Percentiles rank a stretch among this genome's conserved stretches.
Conservation (phyloP, 2,797 vertebrate genomes). For the Ctenopoma kingsleyae region DNA sequence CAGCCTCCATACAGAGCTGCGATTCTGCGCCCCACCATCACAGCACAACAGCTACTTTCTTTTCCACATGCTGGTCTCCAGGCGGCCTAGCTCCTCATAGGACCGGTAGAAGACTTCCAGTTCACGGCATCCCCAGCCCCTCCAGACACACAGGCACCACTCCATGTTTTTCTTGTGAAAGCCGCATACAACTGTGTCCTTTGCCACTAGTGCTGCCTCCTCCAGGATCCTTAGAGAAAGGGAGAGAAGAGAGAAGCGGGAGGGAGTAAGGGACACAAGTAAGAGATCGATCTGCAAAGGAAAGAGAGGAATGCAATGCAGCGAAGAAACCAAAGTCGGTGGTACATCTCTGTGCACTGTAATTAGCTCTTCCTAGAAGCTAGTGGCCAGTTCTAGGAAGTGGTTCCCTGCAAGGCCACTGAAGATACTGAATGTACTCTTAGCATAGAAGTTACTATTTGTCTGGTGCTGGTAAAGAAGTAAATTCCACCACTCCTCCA, state of each 20-base stretch:
- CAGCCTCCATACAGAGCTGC: slow-evolving; percentile 37
- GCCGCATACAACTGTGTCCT: slow-evolving; percentile 93
- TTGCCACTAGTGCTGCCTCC: slow-evolving; percentile 89
- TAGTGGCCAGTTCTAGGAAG: slow-evolving; percentile 26
- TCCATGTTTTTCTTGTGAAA: slow-evolving; percentile 86
- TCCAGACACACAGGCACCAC: slow-evolving; percentile 95
- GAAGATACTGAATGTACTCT: slow-evolving; percentile 39
- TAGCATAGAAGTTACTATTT: slow-evolving; percentile 19
- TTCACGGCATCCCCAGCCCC: slow-evolving; percentile 91
- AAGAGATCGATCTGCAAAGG: slow-evolving; percentile 13
- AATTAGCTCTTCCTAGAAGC: slow-evolving; percentile 61
- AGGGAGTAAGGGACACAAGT: background rate
- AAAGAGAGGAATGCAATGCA: slow-evolving; percentile 5
- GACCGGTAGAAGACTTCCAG: slow-evolving; percentile 94
- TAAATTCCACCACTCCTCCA: background rate
- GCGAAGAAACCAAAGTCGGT: slow-evolving; percentile 27
- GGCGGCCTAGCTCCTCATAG: slow-evolving; percentile 90
- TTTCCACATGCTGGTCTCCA: slow-evolving; percentile 90
- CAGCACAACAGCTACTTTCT: slow-evolving; percentile 87
- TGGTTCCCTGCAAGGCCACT: slow-evolving; percentile 28
- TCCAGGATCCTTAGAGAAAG: slow-evolving; percentile 82
- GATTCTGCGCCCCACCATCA: slow-evolving; percentile 46
- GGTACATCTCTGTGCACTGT: slow-evolving; percentile 46
- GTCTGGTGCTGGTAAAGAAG: background rate
- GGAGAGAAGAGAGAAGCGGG: slow-evolving; percentile 11